A percentile compares a stretch with the other conserved stretches of the same genome.
Evolutionary conservation across 1,140 invertebrate species (phyloP).

Genomic region (Drosophila guanche): DNA sequence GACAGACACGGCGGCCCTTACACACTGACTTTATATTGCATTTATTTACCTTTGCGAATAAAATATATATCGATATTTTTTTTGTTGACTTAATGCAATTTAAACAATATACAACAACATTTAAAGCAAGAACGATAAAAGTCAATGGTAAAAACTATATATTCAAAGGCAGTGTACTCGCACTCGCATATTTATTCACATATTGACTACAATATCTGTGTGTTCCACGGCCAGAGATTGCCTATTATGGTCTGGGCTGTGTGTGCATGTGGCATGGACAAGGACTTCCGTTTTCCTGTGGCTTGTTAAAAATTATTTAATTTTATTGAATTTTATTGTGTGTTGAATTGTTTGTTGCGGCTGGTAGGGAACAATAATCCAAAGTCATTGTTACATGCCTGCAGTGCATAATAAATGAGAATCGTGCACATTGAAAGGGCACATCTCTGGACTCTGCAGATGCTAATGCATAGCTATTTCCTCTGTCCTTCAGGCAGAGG

Average conservation of each 20-base stretch:
- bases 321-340: slow-evolving; percentile 66
- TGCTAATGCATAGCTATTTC: slow-evolving; percentile 30
- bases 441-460: neutral
- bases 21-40: slow-evolving; percentile 57
- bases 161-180: neutral
- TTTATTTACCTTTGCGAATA: slow-evolving; percentile 79
- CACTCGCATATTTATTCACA: slow-evolving; percentile 6
- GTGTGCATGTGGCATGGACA: slow-evolving; percentile 17
- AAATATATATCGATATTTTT: slow-evolving; percentile 67
- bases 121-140: slow-evolving; percentile 74
- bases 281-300: slow-evolving; percentile 75
- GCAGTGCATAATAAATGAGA: slow-evolving; percentile 46
- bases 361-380: slow-evolving; percentile 54
- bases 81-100: slow-evolving; percentile 71
- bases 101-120: slow-evolving; percentile 75
- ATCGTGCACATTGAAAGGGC: slow-evolving; percentile 9
- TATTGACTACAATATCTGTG: slow-evolving; percentile 46
- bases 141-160: slow-evolving; percentile 46
- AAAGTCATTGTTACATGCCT: slow-evolving; percentile 54
- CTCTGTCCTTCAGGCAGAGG: slow-evolving; percentile 10
- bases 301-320: slow-evolving; percentile 79
- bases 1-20: slow-evolving; percentile 41
- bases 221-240: slow-evolving; percentile 55
- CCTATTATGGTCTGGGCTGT: slow-evolving; percentile 51
- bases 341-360: slow-evolving; percentile 65